Evolutionary conservation across 2,113 vertebrate species (phyloP).

Genomic region (Pterocles orientalis): DNA sequence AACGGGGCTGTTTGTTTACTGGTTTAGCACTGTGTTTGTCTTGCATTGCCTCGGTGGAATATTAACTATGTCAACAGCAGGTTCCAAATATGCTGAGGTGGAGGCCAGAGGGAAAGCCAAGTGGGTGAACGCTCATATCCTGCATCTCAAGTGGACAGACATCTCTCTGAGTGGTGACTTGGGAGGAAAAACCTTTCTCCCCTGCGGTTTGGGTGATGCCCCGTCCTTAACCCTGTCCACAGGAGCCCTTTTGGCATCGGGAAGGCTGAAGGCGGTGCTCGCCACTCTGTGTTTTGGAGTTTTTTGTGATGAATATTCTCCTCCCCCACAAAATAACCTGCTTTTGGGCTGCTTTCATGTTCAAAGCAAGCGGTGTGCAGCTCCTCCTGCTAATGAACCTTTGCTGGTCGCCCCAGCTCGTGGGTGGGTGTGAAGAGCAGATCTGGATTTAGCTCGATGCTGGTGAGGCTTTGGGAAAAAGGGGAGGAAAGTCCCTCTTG

Average conservation of each 20-base stretch:
- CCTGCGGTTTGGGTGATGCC: not conserved
- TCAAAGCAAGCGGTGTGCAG: not conserved
- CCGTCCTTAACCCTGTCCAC: not conserved
- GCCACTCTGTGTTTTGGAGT: not conserved
- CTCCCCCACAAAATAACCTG: not conserved
- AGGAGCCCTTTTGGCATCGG: not conserved
- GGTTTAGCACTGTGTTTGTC: not conserved
- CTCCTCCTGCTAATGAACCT: slow-evolving; percentile 20
- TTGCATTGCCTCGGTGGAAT: not conserved
- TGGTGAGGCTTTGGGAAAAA: not conserved
- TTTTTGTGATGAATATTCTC: not conserved
- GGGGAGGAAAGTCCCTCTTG: not conserved
- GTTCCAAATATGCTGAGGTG: not conserved
- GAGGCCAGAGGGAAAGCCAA: not conserved
- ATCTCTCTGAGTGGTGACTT: not conserved
- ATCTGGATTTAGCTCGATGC: not conserved
- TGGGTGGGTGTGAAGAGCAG: slow-evolving; percentile 23
- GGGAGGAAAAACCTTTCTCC: not conserved
- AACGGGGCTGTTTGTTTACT: not conserved
- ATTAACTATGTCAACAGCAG: not conserved
- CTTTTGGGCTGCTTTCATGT: not conserved
- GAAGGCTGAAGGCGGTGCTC: not conserved
- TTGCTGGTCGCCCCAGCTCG: not conserved
- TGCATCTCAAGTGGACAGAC: not conserved
- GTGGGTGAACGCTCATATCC: not conserved